Percentiles rank a stretch among this genome's conserved stretches.
phyloP scores from a whole-genome alignment of 1,140 invertebrate species.

The Dendroctonus valens region DNA sequence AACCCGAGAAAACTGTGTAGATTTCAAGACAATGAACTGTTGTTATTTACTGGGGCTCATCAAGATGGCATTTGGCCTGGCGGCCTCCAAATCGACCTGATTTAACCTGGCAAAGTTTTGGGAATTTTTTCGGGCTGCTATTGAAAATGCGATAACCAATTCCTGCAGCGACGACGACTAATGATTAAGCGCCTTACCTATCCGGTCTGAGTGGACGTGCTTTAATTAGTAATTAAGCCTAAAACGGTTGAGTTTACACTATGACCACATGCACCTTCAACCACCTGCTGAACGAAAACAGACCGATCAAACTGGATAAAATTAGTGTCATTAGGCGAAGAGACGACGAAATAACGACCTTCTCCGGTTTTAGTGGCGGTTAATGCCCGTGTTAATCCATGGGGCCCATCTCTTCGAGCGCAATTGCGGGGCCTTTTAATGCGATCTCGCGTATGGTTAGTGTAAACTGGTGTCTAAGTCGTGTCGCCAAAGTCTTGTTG shows the following conservation, averaged over 20 bases:
- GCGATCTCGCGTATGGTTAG: slow-evolving; percentile 22
- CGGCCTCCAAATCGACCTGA: too few relatives aligned
- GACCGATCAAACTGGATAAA: background rate
- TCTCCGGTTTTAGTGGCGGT: slow-evolving; percentile 12
- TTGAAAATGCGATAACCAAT: slow-evolving; percentile 2
- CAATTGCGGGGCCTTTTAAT: slow-evolving; percentile 13
- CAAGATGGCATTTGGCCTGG: too few relatives aligned
- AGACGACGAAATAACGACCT: slow-evolving; percentile 6
- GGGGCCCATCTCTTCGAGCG: slow-evolving; percentile 7
- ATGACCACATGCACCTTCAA: slow-evolving; percentile 20
- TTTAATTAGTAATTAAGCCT: slow-evolving; percentile 12
- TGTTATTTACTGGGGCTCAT: too few relatives aligned
- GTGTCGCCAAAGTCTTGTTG: slow-evolving; percentile 15
- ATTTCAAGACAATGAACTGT: too few relatives aligned
- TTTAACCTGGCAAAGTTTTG: too few relatives aligned
- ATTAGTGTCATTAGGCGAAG: background rate
- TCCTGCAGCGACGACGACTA: background rate
- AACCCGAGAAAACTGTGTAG: too few relatives aligned
- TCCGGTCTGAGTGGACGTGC: slow-evolving; percentile 1
- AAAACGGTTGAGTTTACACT: slow-evolving; percentile 15
- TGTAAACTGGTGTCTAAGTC: slow-evolving; percentile 25
- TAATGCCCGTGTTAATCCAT: background rate
- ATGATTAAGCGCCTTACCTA: slow-evolving; percentile 13
- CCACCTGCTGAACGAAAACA: slow-evolving; percentile 7
- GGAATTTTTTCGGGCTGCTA: background rate